Base-by-base conservation (phyloP, 2,113 vertebrate genomes). In the Phrynosoma blainvillii region DNA sequence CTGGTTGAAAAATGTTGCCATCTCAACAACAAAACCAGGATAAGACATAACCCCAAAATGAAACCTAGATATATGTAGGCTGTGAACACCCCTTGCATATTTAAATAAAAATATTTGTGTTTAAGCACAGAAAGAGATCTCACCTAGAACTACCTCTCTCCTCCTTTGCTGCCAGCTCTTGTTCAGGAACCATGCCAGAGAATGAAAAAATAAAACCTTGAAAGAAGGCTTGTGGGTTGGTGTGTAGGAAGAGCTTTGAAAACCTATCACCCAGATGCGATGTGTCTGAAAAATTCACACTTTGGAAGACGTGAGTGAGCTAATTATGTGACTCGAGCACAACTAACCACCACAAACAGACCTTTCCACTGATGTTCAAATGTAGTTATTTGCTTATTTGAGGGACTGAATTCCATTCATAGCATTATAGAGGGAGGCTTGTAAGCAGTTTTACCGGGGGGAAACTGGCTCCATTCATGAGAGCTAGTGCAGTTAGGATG, bases 1-100 rank as follows among this genome's bases (percentile, higher is more conserved):
- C 91, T 78, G 76, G 77, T 84, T 86, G 89, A 90, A 92, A 92
- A 94, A 93, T 71, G 93, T 86, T 87, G 84, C 84, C 87, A 88
- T 40, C 32, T 40, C 21, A 84, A 79, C 87, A 82, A 82, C 84
- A 0, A 12, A 73, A 20, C 14, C 3, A 40, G 10, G 36, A 21
- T 7, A 47, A 77, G n/a, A 40, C n/a, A 47, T 47, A 47, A 47
- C 47, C 47, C 47, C 74, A 42, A 78, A 85, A 66, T 16, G 25
- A 27, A 85, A 73, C 5, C 81, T 85, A 54, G 75, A 84, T 89
- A 94, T 88, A 89, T 87, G 82, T 9, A 71, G 14, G 47, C 78
- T 25, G 3, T 0, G 27, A 89, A 75, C 42, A 18, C 27, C 4
- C 56, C 27, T 25, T 21, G 14, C 4, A 7, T 36, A 62, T 85